A percentile compares a stretch with the other conserved stretches of the same genome.
Conservation (phyloP, 2,888 invertebrate genomes). For the Aspidiotus rigidus region DNA sequence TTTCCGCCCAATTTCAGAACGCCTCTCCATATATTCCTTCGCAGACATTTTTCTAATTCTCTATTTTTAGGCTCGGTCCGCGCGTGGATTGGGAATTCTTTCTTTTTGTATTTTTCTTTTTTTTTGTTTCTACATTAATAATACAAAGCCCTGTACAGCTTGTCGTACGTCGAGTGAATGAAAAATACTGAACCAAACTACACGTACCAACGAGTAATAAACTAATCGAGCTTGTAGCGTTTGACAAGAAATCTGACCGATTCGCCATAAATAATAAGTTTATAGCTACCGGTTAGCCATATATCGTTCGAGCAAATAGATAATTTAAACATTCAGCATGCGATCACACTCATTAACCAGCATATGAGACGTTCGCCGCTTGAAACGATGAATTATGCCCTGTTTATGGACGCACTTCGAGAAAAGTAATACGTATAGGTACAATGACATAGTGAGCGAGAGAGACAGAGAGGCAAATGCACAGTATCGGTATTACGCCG, state of each 20-base stretch:
- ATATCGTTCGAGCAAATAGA: conserved; percentile 2
- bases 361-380: conserved; percentile 27
- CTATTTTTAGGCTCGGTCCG: neutral
- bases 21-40: no score
- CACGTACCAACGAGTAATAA: neutral
- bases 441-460: no score
- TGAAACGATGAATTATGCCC: conserved; percentile 21
- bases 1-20: no score
- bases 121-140: neutral
- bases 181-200: neutral
- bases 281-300: conserved; percentile 19
- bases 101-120: no score
- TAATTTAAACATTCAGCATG: conserved; percentile 29
- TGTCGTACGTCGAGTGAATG: neutral
- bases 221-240: neutral
- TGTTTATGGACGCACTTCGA: conserved; percentile 17
- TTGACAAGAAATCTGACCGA: conserved; percentile 21
- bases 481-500: neutral
- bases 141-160: neutral
- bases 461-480: neutral
- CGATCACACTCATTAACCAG: conserved; percentile 27
- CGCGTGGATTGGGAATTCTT: neutral
- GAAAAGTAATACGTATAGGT: no score
- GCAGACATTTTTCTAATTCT: neutral
- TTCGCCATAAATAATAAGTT: conserved; percentile 25